Evolutionary conservation across 2,113 vertebrate species (phyloP).

Genomic region (Willisornis vidua): DNA sequence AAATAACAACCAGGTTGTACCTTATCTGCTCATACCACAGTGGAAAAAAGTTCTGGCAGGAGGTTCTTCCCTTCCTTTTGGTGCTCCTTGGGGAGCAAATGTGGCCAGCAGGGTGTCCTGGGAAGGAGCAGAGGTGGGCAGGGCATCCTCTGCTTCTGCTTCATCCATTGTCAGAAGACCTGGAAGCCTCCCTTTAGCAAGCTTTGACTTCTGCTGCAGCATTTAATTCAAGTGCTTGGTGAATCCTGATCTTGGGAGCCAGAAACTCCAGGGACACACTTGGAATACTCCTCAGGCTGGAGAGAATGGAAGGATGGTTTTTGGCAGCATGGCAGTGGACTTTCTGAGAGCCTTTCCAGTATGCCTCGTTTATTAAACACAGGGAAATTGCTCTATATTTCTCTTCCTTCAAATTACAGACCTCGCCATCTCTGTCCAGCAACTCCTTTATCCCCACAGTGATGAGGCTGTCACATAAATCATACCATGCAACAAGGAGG

Average conservation of each 20-base stretch:
- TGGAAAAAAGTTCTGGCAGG: background rate
- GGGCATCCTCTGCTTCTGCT: background rate
- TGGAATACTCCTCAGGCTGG: background rate
- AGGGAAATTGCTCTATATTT: background rate
- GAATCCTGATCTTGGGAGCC: background rate
- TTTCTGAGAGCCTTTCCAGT: background rate
- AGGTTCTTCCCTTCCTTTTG: background rate
- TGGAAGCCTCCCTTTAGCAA: background rate
- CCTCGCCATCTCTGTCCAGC: background rate
- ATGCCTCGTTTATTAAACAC: background rate
- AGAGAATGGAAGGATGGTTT: background rate
- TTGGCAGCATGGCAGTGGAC: background rate
- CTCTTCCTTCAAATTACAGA: background rate
- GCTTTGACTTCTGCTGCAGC: background rate
- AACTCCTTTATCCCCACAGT: background rate
- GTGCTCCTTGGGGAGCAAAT: background rate
- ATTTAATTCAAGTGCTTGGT: background rate
- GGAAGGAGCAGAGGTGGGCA: background rate
- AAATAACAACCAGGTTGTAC: background rate
- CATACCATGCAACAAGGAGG: background rate
- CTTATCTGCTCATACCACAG: background rate
- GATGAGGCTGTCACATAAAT: background rate
- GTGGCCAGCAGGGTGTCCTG: background rate
- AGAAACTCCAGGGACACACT: background rate
- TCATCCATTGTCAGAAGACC: background rate